Evolutionary conservation across 1,140 invertebrate species (phyloP).

Genomic region (Oppia nitens): DNA sequence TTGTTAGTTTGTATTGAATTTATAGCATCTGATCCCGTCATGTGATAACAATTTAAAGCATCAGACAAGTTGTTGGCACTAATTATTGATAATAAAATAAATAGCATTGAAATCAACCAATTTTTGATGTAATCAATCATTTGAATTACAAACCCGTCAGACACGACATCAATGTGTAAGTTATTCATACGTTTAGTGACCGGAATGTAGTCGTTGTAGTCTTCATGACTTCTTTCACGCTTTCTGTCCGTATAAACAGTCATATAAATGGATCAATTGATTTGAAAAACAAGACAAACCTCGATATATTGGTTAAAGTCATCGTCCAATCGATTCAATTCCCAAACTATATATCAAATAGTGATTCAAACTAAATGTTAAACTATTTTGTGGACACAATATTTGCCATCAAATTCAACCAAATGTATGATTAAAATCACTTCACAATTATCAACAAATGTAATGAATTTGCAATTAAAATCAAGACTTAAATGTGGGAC

Average conservation of each 20-base stretch:
- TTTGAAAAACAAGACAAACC: background rate
- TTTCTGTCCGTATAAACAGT: background rate
- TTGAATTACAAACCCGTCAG: background rate
- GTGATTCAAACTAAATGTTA: background rate
- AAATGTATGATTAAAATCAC: no score
- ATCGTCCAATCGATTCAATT: background rate
- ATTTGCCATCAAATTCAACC: no score
- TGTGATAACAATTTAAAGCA: no score
- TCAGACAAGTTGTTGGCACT: no score
- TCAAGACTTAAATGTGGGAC: no score
- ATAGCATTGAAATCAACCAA: no score
- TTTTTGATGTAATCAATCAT: no score
- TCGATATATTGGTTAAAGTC: background rate
- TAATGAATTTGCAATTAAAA: no score
- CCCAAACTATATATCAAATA: background rate
- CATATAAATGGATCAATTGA: background rate
- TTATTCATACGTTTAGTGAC: conserved; percentile 10
- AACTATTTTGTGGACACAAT: background rate
- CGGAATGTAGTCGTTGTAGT: conserved; percentile 9
- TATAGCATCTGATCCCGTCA: no score
- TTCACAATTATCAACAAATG: no score
- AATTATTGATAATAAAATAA: no score
- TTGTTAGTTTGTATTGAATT: no score
- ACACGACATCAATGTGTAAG: conserved; percentile 3
- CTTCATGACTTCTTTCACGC: conserved; percentile 2